Percentiles rank a stretch among this genome's conserved stretches.
Conservation (phyloP, 2,888 invertebrate genomes). For the Stramonita haemastoma region DNA sequence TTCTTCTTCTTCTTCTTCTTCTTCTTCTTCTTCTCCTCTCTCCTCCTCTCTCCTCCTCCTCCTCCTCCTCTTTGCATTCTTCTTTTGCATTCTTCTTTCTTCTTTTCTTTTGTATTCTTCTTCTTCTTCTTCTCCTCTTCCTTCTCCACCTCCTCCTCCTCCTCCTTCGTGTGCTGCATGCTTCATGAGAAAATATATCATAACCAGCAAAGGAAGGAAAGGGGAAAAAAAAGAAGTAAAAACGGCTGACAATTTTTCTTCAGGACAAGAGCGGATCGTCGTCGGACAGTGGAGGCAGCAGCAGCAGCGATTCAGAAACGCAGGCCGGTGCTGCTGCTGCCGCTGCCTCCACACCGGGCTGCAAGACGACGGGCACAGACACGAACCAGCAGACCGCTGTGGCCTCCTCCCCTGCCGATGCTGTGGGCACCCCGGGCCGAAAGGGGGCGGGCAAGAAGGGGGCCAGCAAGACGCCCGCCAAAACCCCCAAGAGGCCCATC, state of each 20-base stretch:
- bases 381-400: not conserved
- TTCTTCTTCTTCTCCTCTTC: too few species aligned
- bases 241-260: not conserved
- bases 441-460: slow-evolving; percentile 13
- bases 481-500: not conserved
- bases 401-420: not conserved
- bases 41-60: slow-evolving; percentile 3
- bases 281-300: slow-evolving; percentile 40
- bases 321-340: not conserved
- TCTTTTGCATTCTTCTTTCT: too few species aligned
- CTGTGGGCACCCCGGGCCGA: slow-evolving; percentile 14
- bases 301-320: slow-evolving; percentile 47
- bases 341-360: not conserved
- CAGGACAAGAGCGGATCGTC: slow-evolving; percentile 47
- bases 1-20: slow-evolving; percentile 37
- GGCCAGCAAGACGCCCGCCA: not conserved
- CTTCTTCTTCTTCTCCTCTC: slow-evolving; percentile 4
- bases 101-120: too few species aligned
- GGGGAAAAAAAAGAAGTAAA: not conserved
- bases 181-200: too few species aligned
- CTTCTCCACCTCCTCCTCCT: too few species aligned
- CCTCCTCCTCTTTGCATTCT: not conserved
- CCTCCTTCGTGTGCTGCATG: too few species aligned
- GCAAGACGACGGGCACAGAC: not conserved
- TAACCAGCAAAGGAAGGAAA: too few species aligned